These are phyloP conservation scores for Cataglyphis hispanica DNA, from an alignment of 1,140 invertebrate genomes.

Conservation along the genomic window DNA sequence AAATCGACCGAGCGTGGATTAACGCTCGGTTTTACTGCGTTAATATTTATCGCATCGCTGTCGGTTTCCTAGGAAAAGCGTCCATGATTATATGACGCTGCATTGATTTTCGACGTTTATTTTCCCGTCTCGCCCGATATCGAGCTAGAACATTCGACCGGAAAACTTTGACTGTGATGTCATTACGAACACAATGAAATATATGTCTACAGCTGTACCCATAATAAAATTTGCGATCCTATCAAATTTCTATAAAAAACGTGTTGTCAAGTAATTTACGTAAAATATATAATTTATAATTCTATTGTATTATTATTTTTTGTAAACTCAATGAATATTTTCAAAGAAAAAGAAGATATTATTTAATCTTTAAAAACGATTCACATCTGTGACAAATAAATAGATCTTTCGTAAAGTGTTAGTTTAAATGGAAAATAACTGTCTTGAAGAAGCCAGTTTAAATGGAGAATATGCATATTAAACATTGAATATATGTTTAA, in stretches of 20 bases:
- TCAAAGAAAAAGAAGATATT: no score
- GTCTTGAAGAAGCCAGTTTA: neutral
- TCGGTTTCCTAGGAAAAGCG: constrained; percentile 53
- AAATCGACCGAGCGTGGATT: constrained; percentile 54
- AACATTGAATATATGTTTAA: neutral
- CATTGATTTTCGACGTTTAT: constrained; percentile 57
- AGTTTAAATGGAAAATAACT: neutral
- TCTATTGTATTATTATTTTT: neutral
- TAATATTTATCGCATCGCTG: constrained; percentile 57
- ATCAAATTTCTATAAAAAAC: neutral
- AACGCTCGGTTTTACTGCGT: constrained; percentile 53
- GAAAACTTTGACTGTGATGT: constrained; percentile 29
- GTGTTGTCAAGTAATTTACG: neutral
- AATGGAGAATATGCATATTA: neutral
- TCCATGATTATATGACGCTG: constrained; percentile 26
- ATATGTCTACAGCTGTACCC: neutral
- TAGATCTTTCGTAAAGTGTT: no score
- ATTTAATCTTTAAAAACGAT: no score
- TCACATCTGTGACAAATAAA: no score
- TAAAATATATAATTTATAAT: neutral
- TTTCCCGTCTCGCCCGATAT: constrained; percentile 22
- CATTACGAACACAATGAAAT: neutral
- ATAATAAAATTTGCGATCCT: neutral
- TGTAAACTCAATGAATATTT: neutral
- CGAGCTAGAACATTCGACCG: constrained; percentile 10